Percentiles rank a stretch among this genome's conserved stretches.
Conservation (phyloP, 2,797 vertebrate genomes). For the Tiaroga cobitis region DNA sequence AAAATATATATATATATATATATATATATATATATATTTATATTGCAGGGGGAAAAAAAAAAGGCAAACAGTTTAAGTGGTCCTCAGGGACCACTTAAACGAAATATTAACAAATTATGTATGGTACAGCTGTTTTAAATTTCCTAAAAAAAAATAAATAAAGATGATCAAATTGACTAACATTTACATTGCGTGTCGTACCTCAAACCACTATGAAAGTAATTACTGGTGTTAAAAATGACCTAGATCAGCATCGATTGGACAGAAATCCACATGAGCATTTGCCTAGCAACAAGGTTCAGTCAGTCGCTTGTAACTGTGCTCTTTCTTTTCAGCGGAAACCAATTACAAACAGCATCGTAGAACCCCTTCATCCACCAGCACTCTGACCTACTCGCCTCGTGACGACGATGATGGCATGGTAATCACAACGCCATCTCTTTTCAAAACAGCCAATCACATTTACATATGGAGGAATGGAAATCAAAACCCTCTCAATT, state of each 20-base stretch:
- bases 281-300: slow-evolving; percentile 15
- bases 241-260: slow-evolving; percentile 1
- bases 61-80: background rate
- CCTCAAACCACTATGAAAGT: background rate
- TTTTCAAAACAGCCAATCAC: slow-evolving; percentile 20
- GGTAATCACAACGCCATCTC: slow-evolving; percentile 75
- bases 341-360: slow-evolving; percentile 93
- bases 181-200: background rate
- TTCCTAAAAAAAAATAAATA: no score
- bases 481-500: background rate
- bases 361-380: slow-evolving; percentile 94
- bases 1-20: no score
- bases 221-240: slow-evolving; percentile 18
- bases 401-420: slow-evolving; percentile 95
- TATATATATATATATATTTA: no score
- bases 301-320: background rate
- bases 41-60: background rate
- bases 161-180: background rate
- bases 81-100: background rate
- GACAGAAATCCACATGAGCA: background rate
- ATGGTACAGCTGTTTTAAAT: background rate
- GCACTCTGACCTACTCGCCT: slow-evolving; percentile 91
- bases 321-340: slow-evolving; percentile 79
- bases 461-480: slow-evolving; percentile 17
- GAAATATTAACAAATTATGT: background rate